Evolutionary conservation across 2,888 invertebrate species (phyloP).

Genomic region (Epinotia bilunana): DNA sequence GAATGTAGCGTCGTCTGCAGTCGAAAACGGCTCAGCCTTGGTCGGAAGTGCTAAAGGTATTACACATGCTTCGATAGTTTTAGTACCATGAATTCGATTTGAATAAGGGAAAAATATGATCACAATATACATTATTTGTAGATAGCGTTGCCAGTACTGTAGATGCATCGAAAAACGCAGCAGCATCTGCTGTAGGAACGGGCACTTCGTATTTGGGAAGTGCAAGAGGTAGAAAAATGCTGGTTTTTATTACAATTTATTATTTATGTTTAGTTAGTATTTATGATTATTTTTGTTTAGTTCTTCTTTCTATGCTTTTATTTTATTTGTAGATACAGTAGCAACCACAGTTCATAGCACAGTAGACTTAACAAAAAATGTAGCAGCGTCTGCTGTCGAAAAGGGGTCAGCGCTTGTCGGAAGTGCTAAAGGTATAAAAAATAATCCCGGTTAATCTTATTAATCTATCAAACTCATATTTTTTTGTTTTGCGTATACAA

Average conservation of each 20-base stretch:
- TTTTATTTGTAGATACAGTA: slow-evolving; percentile 61
- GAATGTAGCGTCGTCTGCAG: slow-evolving; percentile 60
- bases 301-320: slow-evolving; percentile 38
- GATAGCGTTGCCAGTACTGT: slow-evolving; percentile 22
- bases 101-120: neutral
- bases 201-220: slow-evolving; percentile 14
- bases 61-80: neutral
- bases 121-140: slow-evolving; percentile 3
- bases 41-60: slow-evolving; percentile 61
- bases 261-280: too few relatives aligned
- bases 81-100: neutral
- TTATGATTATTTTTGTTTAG: neutral
- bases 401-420: slow-evolving; percentile 58
- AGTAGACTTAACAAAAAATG: slow-evolving; percentile 64
- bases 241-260: neutral
- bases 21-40: slow-evolving; percentile 60
- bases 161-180: slow-evolving; percentile 26
- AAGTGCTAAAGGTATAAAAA: slow-evolving; percentile 59
- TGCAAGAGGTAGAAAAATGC: slow-evolving; percentile 43
- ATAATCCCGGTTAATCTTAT: neutral
- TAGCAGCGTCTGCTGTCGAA: slow-evolving; percentile 61
- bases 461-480: neutral
- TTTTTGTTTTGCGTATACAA: neutral
- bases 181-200: slow-evolving; percentile 10
- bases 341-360: slow-evolving; percentile 63